These are phyloP conservation scores for Idaea dimidiata DNA, from an alignment of 2,888 invertebrate genomes.

Conservation along the genomic window DNA sequence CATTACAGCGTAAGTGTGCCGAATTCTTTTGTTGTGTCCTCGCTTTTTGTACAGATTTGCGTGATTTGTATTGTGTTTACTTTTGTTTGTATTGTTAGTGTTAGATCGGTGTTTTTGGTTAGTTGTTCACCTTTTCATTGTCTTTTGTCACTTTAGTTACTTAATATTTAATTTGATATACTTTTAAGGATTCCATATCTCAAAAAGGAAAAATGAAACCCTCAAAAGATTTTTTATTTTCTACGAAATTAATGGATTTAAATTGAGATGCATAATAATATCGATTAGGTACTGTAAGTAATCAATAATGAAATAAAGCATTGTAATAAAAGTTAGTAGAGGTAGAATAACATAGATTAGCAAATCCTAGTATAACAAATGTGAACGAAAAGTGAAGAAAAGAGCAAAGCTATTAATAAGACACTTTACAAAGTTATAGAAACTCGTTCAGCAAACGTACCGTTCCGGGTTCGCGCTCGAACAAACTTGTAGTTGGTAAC, in stretches of 20 bases:
- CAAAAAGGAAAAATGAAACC: too few relatives aligned
- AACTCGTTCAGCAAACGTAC: constrained; percentile 64
- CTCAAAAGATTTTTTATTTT: too few relatives aligned
- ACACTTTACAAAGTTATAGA: constrained; percentile 69
- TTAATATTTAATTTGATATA: constrained; percentile 5
- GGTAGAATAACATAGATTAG: background rate
- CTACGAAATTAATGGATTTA: too few relatives aligned
- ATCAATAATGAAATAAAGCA: background rate
- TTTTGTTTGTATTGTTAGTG: constrained; percentile 39
- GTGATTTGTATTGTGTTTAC: constrained; percentile 63
- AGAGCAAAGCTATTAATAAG: constrained; percentile 72
- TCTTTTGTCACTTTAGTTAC: constrained; percentile 7
- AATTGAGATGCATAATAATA: too few relatives aligned
- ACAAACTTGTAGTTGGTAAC: constrained; percentile 71
- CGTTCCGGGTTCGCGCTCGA: constrained; percentile 70
- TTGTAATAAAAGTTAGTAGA: background rate
- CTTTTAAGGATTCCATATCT: constrained; percentile 5
- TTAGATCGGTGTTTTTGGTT: constrained; percentile 25
- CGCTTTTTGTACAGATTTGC: constrained; percentile 68
- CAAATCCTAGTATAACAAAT: background rate
- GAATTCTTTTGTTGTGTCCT: constrained; percentile 75
- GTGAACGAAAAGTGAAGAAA: constrained; percentile 41
- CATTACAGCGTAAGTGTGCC: constrained; percentile 78
- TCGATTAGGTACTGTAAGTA: background rate
- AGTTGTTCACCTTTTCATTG: background rate